Evolutionary conservation across 2,113 vertebrate genomes (phyloP).

Genomic region (Nycticebus coucang): DNA sequence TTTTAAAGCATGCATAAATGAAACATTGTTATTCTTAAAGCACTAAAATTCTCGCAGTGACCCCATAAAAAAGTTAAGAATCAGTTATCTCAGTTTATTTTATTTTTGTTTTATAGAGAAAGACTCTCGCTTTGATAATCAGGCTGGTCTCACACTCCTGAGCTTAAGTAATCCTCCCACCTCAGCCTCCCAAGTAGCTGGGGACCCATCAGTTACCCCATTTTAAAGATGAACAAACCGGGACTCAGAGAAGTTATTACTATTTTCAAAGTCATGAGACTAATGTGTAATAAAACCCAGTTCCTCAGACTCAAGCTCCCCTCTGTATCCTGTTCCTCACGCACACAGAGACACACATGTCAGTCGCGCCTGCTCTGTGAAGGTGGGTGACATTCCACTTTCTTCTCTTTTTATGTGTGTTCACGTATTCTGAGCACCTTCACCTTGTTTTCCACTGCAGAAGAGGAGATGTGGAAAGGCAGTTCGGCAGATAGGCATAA

Average conservation of each 20-base stretch:
- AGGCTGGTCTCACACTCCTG: too few relatives aligned
- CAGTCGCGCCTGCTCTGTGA: background rate
- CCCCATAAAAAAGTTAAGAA: background rate
- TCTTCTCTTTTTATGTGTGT: background rate
- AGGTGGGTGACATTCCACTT: background rate
- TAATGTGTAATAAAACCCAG: background rate
- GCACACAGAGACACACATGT: background rate
- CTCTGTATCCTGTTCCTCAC: background rate
- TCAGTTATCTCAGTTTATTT: background rate
- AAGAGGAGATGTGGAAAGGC: background rate
- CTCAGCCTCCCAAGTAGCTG: too few relatives aligned
- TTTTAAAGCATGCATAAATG: slow-evolving; percentile 17
- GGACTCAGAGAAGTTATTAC: background rate
- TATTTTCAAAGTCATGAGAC: background rate
- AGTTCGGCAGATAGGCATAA: background rate
- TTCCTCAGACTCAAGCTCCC: background rate
- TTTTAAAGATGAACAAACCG: slow-evolving; percentile 21
- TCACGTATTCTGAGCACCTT: background rate
- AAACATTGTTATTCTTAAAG: background rate
- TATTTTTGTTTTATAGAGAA: too few relatives aligned
- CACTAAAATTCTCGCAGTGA: background rate
- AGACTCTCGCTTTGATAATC: too few relatives aligned
- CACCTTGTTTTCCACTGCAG: background rate
- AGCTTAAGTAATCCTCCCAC: too few relatives aligned
- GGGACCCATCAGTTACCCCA: background rate